Conservation (phyloP, 2,888 invertebrate genomes). For the Nipponacmea schrenckii region DNA sequence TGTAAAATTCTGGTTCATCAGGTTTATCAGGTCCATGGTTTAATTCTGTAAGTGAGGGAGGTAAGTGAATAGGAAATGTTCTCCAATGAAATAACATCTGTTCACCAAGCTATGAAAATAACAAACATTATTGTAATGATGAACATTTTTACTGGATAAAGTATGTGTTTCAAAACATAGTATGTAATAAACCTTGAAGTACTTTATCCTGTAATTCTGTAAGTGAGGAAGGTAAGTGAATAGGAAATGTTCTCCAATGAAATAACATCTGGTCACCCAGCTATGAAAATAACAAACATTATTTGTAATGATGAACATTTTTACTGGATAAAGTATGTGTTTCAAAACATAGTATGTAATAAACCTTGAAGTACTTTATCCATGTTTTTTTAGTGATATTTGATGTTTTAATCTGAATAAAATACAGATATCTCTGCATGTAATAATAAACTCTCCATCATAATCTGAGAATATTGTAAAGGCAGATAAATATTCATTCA, state of each 20-base stretch:
- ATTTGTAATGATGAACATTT: slow-evolving; percentile 9
- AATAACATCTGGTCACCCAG: slow-evolving; percentile 92
- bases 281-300: slow-evolving; percentile 48
- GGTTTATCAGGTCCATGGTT: too few species aligned
- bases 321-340: too few species aligned
- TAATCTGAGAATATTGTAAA: neutral
- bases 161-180: too few species aligned
- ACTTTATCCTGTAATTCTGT: too few species aligned
- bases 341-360: too few species aligned
- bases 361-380: too few species aligned
- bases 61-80: slow-evolving; percentile 83
- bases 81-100: slow-evolving; percentile 94
- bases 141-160: too few species aligned
- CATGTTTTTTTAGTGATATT: too few species aligned
- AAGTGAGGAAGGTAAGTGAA: slow-evolving; percentile 72
- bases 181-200: too few species aligned
- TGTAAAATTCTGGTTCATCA: too few species aligned
- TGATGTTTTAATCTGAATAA: neutral
- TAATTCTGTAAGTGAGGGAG: slow-evolving; percentile 67
- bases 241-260: slow-evolving; percentile 95
- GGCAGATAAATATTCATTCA: too few species aligned
- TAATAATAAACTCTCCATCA: too few species aligned
- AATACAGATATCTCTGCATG: neutral
- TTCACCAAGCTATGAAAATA: slow-evolving; percentile 78
- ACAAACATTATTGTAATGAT: slow-evolving; percentile 12